Evolutionary conservation across 2,113 vertebrate species (phyloP).

Genomic region (Gadus chalcogrammus): DNA sequence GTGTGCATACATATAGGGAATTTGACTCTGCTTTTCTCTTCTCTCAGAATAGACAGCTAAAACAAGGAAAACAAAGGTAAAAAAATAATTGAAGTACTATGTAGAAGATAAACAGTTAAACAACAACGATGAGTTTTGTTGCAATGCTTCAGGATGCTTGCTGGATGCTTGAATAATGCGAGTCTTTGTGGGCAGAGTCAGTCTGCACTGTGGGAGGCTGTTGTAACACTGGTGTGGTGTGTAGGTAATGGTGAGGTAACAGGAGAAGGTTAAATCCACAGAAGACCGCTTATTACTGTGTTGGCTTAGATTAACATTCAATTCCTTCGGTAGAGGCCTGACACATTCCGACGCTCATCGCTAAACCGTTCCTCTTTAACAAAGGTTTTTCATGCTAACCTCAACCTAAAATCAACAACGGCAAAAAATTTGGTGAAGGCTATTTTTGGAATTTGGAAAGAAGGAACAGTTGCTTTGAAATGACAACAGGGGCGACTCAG

Average conservation of each 20-base stretch:
- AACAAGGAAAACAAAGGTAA: too few species aligned
- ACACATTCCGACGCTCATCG: background rate
- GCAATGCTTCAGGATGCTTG: too few species aligned
- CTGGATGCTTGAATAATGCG: too few species aligned
- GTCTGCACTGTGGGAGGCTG: slow-evolving; percentile 10
- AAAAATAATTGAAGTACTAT: too few species aligned
- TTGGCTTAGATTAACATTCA: background rate
- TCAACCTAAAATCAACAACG: background rate
- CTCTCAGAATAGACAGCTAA: too few species aligned
- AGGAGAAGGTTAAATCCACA: background rate
- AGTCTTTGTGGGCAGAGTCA: background rate
- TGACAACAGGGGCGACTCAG: background rate
- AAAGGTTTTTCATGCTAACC: background rate
- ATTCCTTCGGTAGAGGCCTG: background rate
- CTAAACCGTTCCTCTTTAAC: background rate
- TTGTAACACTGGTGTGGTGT: slow-evolving; percentile 21
- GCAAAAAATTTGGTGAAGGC: background rate
- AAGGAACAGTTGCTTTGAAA: background rate
- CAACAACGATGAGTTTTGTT: too few species aligned
- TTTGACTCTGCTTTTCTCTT: too few species aligned
- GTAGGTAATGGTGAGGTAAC: slow-evolving; percentile 17
- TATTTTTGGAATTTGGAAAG: background rate
- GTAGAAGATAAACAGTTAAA: too few species aligned
- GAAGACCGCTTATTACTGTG: background rate
- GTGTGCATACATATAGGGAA: too few species aligned